These are phyloP conservation scores for Serrognathus titanus DNA, from an alignment of 2,888 invertebrate species.

Conservation along the genomic window DNA sequence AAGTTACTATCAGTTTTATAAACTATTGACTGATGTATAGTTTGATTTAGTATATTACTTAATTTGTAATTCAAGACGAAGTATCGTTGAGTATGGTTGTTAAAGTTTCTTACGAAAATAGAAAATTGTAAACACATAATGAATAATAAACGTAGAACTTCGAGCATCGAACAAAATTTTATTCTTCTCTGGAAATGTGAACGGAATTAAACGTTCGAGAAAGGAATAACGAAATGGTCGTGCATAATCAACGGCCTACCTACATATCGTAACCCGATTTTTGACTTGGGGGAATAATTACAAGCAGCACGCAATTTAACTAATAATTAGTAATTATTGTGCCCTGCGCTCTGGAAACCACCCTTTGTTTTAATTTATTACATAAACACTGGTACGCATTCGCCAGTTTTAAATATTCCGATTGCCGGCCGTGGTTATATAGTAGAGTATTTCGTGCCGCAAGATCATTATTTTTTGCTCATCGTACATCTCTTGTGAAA, in stretches of 20 bases:
- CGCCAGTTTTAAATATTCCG: constrained; percentile 28
- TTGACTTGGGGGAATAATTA: constrained; percentile 40
- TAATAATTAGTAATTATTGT: constrained; percentile 44
- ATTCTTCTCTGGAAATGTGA: neutral
- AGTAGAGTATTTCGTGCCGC: constrained; percentile 38
- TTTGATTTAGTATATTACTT: no score
- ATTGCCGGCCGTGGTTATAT: constrained; percentile 30
- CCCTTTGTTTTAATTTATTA: constrained; percentile 31
- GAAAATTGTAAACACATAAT: no score
- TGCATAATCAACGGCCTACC: constrained; percentile 28
- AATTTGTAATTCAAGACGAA: no score
- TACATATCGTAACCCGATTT: constrained; percentile 36
- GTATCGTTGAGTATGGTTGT: no score
- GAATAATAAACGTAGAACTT: no score
- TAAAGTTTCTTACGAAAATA: no score
- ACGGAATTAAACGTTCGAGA: constrained; percentile 23
- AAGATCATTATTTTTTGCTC: constrained; percentile 39
- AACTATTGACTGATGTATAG: no score
- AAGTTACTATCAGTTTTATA: no score
- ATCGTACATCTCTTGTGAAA: constrained; percentile 32
- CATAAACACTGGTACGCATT: constrained; percentile 24
- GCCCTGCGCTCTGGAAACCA: constrained; percentile 23
- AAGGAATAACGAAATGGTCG: constrained; percentile 27
- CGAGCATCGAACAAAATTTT: neutral
- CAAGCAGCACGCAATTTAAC: constrained; percentile 44